Evolutionary conservation across 2,888 invertebrate species (phyloP), one percentile per base, ranked within the genome.

Genomic region (Chaetoderma sp.): DNA sequence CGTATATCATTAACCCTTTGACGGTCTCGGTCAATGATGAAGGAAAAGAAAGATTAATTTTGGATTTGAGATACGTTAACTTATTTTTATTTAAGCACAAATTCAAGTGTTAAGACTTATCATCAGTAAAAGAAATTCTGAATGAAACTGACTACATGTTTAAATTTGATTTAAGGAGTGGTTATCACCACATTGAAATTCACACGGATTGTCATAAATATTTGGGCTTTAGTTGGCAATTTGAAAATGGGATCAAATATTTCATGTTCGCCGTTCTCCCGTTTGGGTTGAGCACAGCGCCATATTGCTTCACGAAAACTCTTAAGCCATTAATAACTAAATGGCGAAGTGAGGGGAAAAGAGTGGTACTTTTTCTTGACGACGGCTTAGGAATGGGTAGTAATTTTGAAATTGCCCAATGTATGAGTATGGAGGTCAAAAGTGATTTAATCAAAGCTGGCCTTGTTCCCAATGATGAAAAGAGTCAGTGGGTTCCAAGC

Each of bases 101-200:
- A 27, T 27, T 50, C 1, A 60, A 60, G 23, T 56, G 21, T 33
- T 47, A 65, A 60, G 60, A 65, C 36, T 62, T n/a, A 1, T 8
- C 2, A 5, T 32, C 39, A 27, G 60, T 55, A 2, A 36, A 23
- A 30, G 23, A 30, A 10, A 18, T 59, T 16, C 27, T 65, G 23
- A 10, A 60, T 13, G 18, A 45, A 39, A 55, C 55, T 4, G 56
- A 55, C 25, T 56, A 30, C 49, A 5, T 61, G 10, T 57, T 61
- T 13, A 56, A 52, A 42, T 65, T 56, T 44, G 62, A 65, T 44
- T 18, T 65, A 2, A 42, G 50, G 4, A 61, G 57, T 6, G 65
- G 61, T 10, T 62, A 65, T 42, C 58, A 57, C 33, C 61, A 65
- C 33, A 44, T 50, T 58, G 39, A 39, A n/a, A 59, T 61, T 25